Base-by-base conservation (phyloP, 2,888 invertebrate species). In the Tipula lateralis region DNA sequence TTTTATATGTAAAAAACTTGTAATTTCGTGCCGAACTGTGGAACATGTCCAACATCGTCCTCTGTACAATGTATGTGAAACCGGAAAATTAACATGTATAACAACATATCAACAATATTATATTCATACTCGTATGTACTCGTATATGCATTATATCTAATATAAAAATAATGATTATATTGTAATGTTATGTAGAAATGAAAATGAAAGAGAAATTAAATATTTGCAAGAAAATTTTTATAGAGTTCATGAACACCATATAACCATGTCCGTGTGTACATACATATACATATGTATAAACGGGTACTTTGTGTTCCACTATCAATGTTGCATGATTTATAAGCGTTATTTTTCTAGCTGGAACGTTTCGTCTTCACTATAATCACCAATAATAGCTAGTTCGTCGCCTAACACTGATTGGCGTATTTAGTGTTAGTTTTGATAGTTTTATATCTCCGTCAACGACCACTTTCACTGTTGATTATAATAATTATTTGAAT, bases 391-490 rank as follows among this genome's bases (percentile, higher is more conserved):
- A n/a, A n/a, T n/a, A n/a, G n/a, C n/a, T n/a, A n/a, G n/a, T 24
- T 66, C 24, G 9, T 24, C 66, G 39, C 9, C 6, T 9, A 36
- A 50, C 16, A 29, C 32, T 82, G 12, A 2, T 30, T 29, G 30
- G 6, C 29, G 1, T 30, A 83, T 30, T 34, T 34, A 29, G 29
- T 34, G n/a, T 83, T 16, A 1, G 16, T 34, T 82, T 82, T 83
- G 16, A 83, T 83, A 34, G 12, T 29, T 16, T 29, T 32, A 30
- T 83, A 83, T 9, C 16, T 7, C 13, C 7, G 83, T 32, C 9
- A n/a, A 83, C 34, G 83, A 19, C 34, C 83, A 83, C 83, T 83
- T 83, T 83, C 83, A 83, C 83, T 83, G 83, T 12, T 32, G 83
- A 19, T 83, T 32, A 32, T 83, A 19, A 83, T 83, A 34, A 34